phyloP scores from a whole-genome alignment of 1,140 invertebrate species.

The Drosophila ananassae region DNA sequence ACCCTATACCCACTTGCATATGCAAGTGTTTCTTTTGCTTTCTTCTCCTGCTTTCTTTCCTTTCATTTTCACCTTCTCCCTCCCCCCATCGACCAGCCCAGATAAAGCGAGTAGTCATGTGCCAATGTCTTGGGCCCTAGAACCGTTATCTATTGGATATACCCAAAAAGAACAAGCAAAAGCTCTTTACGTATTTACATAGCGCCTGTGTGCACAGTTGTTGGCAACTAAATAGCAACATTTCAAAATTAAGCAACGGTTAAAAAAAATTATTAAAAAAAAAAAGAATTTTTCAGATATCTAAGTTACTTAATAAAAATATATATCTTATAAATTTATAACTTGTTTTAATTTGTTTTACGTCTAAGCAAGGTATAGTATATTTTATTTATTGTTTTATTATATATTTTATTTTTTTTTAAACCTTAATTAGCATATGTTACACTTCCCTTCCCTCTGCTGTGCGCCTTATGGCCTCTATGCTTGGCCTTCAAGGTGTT shows the following conservation, averaged over 20 bases:
- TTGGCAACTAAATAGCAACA: not conserved
- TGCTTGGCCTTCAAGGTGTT: constrained; percentile 58
- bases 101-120: constrained; percentile 56
- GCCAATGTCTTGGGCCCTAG: constrained; percentile 38
- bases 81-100: constrained; percentile 32
- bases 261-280: not conserved
- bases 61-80: constrained; percentile 22
- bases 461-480: constrained; percentile 14
- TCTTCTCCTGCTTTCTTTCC: constrained; percentile 4
- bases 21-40: constrained; percentile 21
- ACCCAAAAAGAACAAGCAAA: constrained; percentile 16
- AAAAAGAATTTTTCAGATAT: not conserved
- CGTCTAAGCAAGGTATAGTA: not conserved
- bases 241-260: not conserved
- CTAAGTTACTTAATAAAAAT: too few relatives aligned
- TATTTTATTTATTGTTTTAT: not conserved
- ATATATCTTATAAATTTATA: too few relatives aligned
- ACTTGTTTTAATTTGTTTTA: not conserved
- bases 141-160: constrained; percentile 58
- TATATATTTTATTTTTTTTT: not conserved
- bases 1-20: not conserved
- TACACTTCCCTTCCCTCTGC: not conserved
- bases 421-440: not conserved
- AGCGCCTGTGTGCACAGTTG: not conserved
- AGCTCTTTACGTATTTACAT: constrained; percentile 28